Conservation (phyloP, 2,113 vertebrate species). For the Callorhinus ursinus region DNA sequence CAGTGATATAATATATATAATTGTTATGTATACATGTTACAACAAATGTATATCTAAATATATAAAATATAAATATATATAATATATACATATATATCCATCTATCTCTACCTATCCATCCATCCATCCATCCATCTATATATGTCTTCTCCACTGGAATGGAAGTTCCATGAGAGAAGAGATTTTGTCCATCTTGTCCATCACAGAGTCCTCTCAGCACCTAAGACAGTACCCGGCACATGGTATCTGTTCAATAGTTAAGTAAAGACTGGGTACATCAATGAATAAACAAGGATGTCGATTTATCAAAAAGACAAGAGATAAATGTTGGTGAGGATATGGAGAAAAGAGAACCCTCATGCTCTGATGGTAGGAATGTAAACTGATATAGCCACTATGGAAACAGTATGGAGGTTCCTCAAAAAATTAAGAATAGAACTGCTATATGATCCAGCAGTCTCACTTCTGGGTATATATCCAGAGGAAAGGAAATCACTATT, state of each 20-base stretch:
- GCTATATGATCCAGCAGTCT: not conserved
- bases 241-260: not conserved
- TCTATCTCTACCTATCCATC: not conserved
- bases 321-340: not conserved
- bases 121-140: not conserved
- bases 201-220: not conserved
- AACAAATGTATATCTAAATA: not conserved
- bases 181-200: not conserved
- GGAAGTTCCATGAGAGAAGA: not conserved
- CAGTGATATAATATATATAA: not conserved
- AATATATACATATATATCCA: not conserved
- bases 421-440: not conserved
- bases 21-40: not conserved
- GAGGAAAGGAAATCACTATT: not conserved
- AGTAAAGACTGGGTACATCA: not conserved
- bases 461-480: not conserved
- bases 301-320: not conserved
- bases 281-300: not conserved
- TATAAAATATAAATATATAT: not conserved
- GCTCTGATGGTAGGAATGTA: not conserved
- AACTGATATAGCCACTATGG: not conserved
- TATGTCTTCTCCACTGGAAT: not conserved
- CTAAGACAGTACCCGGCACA: not conserved
- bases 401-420: not conserved
- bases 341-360: not conserved